Conservation (phyloP, 2,797 vertebrate species). For the Enteromius thamalakanensis region DNA sequence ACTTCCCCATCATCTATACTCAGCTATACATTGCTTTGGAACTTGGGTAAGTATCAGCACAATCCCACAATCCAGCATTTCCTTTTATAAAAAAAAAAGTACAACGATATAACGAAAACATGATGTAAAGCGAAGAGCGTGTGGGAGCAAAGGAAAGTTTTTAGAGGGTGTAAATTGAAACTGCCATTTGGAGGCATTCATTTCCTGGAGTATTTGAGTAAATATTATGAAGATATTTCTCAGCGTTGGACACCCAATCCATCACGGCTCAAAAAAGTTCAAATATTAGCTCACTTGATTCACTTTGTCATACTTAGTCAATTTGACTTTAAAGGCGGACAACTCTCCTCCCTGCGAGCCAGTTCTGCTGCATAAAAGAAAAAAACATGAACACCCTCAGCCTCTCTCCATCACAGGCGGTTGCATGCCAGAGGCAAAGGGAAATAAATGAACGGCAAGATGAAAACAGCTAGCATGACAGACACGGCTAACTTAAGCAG, state of each 20-base stretch:
- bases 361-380: conserved; percentile 35
- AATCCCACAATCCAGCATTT: neutral
- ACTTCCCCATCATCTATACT: conserved; percentile 4
- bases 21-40: neutral
- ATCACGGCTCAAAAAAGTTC: conserved; percentile 68
- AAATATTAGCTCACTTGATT: conserved; percentile 70
- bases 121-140: conserved; percentile 23
- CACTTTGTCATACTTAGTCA: conserved; percentile 67
- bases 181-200: conserved; percentile 64
- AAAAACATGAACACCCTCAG: conserved; percentile 51
- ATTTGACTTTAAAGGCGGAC: conserved; percentile 42
- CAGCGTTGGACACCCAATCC: conserved; percentile 67
- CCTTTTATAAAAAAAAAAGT: neutral
- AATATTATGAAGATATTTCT: conserved; percentile 77
- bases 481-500: conserved; percentile 47
- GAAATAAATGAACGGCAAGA: conserved; percentile 56
- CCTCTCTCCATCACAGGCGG: conserved; percentile 40
- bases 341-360: conserved; percentile 44
- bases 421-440: conserved; percentile 46
- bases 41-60: neutral
- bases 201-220: conserved; percentile 75
- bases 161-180: conserved; percentile 72
- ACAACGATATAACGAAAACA: conserved; percentile 16
- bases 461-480: conserved; percentile 56
- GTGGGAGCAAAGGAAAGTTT: conserved; percentile 41